Conservation (phyloP, 2,113 vertebrate species). For the Heterotilapia buettikoferi region DNA sequence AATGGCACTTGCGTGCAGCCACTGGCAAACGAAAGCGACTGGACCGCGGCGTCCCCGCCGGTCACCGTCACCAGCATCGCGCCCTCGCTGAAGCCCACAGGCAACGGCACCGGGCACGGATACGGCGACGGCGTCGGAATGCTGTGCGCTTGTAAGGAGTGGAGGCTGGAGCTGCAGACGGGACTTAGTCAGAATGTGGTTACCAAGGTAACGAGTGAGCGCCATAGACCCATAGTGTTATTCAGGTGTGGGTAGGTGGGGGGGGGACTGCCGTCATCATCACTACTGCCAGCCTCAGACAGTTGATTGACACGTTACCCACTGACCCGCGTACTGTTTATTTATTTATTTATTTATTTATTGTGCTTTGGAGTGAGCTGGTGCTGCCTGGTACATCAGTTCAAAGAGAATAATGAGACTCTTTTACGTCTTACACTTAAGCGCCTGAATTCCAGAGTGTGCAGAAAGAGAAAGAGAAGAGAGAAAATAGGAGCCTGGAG, state of each 20-base stretch:
- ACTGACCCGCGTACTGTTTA: constrained; percentile 43
- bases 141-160: constrained; percentile 81
- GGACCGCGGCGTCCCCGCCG: constrained; percentile 55
- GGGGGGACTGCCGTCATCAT: background rate
- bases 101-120: constrained; percentile 16
- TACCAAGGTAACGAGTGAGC: constrained; percentile 84
- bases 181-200: constrained; percentile 94
- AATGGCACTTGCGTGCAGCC: constrained; percentile 78
- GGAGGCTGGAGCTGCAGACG: constrained; percentile 84
- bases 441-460: background rate
- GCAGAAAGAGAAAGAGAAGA: background rate
- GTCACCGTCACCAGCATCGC: constrained; percentile 30
- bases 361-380: background rate
- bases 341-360: background rate
- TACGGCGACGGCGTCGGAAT: constrained; percentile 36
- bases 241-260: background rate
- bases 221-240: background rate
- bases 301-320: constrained; percentile 29
- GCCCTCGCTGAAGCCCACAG: constrained; percentile 30
- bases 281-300: background rate
- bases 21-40: constrained; percentile 62
- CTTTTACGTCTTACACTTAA: background rate
- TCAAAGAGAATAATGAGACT: background rate
- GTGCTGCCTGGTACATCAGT: background rate
- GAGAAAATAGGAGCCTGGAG: background rate